Evolutionary conservation across 1,140 invertebrate genomes (phyloP).

Genomic region (Drosophila quadrilineata): DNA sequence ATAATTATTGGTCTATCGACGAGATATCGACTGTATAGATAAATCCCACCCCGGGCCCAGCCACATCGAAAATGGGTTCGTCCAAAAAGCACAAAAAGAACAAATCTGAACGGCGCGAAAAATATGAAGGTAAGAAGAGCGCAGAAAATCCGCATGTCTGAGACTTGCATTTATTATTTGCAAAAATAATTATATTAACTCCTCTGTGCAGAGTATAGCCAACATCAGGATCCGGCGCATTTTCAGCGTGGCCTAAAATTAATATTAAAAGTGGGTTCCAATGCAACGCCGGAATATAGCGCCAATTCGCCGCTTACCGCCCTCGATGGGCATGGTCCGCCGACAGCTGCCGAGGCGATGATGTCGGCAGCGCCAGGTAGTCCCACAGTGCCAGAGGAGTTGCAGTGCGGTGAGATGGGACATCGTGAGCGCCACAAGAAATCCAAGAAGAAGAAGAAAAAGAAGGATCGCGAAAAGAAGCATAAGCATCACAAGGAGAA

Average conservation of each 20-base stretch:
- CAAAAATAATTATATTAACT: slow-evolving; percentile 1
- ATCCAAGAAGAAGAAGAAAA: slow-evolving; percentile 90
- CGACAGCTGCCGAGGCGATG: slow-evolving; percentile 76
- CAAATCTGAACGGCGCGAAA: slow-evolving; percentile 85
- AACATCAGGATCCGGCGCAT: slow-evolving; percentile 80
- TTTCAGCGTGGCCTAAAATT: slow-evolving; percentile 87
- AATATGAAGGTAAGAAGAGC: slow-evolving; percentile 84
- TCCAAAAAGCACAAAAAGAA: slow-evolving; percentile 89
- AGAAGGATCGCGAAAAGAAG: slow-evolving; percentile 86
- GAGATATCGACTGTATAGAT: background rate
- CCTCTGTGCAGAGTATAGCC: slow-evolving; percentile 78
- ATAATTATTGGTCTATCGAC: background rate
- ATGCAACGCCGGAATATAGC: slow-evolving; percentile 87
- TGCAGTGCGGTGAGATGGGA: slow-evolving; percentile 31
- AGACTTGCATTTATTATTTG: no score
- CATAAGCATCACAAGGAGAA: slow-evolving; percentile 89
- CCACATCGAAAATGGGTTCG: slow-evolving; percentile 67
- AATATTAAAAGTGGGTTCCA: slow-evolving; percentile 90
- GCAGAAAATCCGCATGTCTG: slow-evolving; percentile 4
- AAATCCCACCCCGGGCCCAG: no score
- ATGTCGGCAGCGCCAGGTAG: slow-evolving; percentile 61
- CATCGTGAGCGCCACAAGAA: slow-evolving; percentile 85
- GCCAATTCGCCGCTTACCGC: slow-evolving; percentile 61
- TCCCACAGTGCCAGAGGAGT: slow-evolving; percentile 48
- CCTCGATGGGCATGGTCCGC: slow-evolving; percentile 54